Base-by-base conservation (phyloP, 2,888 invertebrate species). In the Caenorhabditis angaria region DNA sequence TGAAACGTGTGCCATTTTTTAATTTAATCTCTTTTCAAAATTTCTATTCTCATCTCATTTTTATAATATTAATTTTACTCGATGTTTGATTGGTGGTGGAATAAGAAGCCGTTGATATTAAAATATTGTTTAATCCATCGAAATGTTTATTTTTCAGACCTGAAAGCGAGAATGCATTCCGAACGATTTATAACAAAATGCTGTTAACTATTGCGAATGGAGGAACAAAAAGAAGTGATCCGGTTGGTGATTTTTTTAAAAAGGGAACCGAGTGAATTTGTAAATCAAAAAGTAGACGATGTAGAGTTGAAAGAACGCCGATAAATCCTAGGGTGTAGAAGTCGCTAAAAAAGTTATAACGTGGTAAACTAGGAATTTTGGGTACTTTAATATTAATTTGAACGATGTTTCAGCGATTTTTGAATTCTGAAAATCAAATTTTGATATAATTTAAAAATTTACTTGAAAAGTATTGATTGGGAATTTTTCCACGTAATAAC, bases 271-370 rank as follows among this genome's bases (percentile, higher is more conserved):
- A n/a, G n/a, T n/a, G 51, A 25, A 28, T 61, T 53, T 22, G 24
- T 70, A 41, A 56, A 50, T 20, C 48, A 61, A 61, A 28, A 68
- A 62, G 54, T 55, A 10, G 53, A 32, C 5, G 12, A 32, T n/a
- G n/a, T n/a, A n/a, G n/a, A n/a, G n/a, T n/a, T n/a, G n/a, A n/a
- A n/a, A n/a, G n/a, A n/a, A n/a, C n/a, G n/a, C n/a, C n/a, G n/a
- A n/a, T n/a, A n/a, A n/a, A n/a, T n/a, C n/a, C n/a, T n/a, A n/a
- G n/a, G n/a, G n/a, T n/a, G n/a, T n/a, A n/a, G n/a, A n/a, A n/a
- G n/a, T n/a, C n/a, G n/a, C n/a, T n/a, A n/a, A n/a, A n/a, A n/a
- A n/a, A n/a, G n/a, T n/a, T n/a, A n/a, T n/a, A n/a, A n/a, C n/a
- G n/a, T n/a, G n/a, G n/a, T n/a, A n/a, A n/a, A n/a, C n/a, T n/a